These are phyloP conservation scores for Apodemus agrarius DNA, from an alignment of 2,797 vertebrate genomes.

Conservation along the genomic window DNA sequence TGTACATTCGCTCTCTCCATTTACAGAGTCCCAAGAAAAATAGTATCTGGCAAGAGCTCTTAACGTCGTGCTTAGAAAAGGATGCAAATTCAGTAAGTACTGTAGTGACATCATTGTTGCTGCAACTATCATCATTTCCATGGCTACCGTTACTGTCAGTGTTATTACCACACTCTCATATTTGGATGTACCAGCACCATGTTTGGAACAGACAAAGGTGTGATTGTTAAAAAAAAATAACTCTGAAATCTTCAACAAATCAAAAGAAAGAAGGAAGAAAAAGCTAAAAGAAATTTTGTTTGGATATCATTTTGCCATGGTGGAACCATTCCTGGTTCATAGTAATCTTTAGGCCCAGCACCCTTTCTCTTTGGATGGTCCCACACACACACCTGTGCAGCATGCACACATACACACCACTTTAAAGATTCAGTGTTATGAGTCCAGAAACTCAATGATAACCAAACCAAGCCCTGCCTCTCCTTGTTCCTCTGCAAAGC, in stretches of 20 bases:
- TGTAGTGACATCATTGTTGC: background rate
- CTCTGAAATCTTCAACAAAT: slow-evolving; percentile 12
- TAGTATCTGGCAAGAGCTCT: background rate
- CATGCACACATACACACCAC: background rate
- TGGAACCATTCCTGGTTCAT: background rate
- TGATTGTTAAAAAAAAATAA: slow-evolving; percentile 25
- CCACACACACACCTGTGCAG: background rate
- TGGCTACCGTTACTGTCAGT: background rate
- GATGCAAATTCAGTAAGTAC: background rate
- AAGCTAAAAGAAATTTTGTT: background rate
- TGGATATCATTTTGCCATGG: background rate
- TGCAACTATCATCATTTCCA: background rate
- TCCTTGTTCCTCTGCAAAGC: background rate
- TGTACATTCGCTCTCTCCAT: background rate
- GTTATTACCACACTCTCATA: background rate
- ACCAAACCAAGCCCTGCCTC: background rate
- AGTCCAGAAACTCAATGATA: background rate
- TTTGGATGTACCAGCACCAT: background rate
- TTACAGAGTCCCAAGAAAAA: background rate
- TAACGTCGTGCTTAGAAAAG: background rate
- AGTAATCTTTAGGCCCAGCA: background rate
- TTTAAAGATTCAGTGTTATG: slow-evolving; percentile 33
- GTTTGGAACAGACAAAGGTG: background rate
- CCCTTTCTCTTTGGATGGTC: background rate
- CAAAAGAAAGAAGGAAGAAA: background rate